phyloP scores from a whole-genome alignment of 64 coral and sea anemone species.

The Porites australiensis region DNA sequence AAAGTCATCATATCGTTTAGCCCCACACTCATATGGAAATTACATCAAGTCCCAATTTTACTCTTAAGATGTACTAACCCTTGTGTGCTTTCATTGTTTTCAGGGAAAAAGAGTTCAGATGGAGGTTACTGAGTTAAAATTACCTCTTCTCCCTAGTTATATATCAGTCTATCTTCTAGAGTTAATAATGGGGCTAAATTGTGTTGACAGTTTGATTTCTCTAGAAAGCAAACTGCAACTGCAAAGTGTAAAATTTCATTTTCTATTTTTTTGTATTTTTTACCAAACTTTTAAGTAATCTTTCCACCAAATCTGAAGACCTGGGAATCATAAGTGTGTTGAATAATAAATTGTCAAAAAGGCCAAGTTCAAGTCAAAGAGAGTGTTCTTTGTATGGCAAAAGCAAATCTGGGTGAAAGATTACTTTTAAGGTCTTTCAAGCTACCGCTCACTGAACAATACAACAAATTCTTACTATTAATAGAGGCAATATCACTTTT shows the following conservation, averaged over 20 bases:
- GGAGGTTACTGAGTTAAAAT: too few species aligned
- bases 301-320: background rate
- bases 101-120: too few species aligned
- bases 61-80: too few species aligned
- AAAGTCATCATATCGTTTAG: slow-evolving; percentile 51
- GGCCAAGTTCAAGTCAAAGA: too few species aligned
- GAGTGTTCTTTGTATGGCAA: too few species aligned
- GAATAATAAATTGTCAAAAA: background rate
- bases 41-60: too few species aligned
- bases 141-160: too few species aligned
- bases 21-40: background rate
- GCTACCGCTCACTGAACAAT: slow-evolving; percentile 8
- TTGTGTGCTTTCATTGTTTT: too few species aligned
- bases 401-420: slow-evolving; percentile 2
- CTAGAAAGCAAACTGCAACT: background rate
- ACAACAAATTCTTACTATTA: background rate
- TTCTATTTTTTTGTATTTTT: background rate
- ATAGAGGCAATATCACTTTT: too few species aligned
- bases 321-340: background rate
- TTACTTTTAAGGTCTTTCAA: background rate
- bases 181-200: background rate
- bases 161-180: background rate
- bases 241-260: slow-evolving; percentile 6
- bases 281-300: background rate
- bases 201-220: background rate